Base-by-base conservation (phyloP, 37 sponge, comb jelly and placozoan genomes). In the Bolinopsis microptera region DNA sequence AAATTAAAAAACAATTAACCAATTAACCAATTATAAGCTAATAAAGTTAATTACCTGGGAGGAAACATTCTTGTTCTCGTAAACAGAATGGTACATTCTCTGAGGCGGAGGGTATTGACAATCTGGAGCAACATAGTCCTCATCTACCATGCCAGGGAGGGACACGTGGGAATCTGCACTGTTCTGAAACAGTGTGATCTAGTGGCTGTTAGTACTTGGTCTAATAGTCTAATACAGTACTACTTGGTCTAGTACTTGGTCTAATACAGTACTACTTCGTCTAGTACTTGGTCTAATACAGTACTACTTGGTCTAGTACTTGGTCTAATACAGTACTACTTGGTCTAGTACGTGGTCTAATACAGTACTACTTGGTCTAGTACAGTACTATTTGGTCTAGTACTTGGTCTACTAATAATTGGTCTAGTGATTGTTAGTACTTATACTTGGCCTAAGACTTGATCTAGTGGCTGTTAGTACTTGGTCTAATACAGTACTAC, bases 131-230 rank as follows among this genome's bases (percentile, higher is more conserved):
- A 72, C 74, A 21, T 24, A 28, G 31, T 72, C 31, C 2, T 72
- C 74, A 35, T 35, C 38, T 35, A 82, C 83, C 83, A 82, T 82
- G 5, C 83, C 83, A 8, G 83, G 83, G 8, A 82, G 83, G 31
- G 83, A 82, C 8, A 36, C 24, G 38, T 35, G 24, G 35, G 83
- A 36, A 35, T 82, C 83, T 31, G 35, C 38, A 82, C 83, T 82
- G 23, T 35, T 35, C 83, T 82, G 83, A 31, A 31, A 35, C 8
- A 82, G 38, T 36, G 83, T 36, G 35, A 82, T 82, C 83, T 82
- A 82, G 24, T 30, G 3, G 35, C 83, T 82, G 38, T 82, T 82
- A 82, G 35, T 32, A 35, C 13, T 48, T 48, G 5, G 61, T 48
- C 61, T 48, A 13, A 48, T 48, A 13, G 61, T 48, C 61, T 48